These are phyloP conservation scores for Isichthys henryi DNA, from an alignment of 2,113 vertebrate species.

Conservation along the genomic window DNA sequence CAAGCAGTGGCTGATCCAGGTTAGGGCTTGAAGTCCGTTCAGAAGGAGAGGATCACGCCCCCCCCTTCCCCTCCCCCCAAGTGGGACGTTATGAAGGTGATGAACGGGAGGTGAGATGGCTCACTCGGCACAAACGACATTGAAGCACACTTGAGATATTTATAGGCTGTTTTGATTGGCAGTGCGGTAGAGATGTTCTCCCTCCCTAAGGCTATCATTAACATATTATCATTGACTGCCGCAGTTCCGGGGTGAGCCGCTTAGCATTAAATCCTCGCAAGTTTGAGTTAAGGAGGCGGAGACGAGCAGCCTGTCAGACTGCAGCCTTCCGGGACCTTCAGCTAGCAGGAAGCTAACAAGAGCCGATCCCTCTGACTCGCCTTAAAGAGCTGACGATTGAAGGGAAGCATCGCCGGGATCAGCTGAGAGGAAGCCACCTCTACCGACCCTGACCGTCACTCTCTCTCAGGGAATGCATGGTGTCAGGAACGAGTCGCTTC, in stretches of 20 bases:
- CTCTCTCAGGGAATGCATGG: not conserved
- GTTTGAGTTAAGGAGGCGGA: not conserved
- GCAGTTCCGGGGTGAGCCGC: not conserved
- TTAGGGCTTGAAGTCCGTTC: not conserved
- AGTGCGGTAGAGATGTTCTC: not conserved
- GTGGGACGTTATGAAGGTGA: not conserved
- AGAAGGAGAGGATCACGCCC: not conserved
- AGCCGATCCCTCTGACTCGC: not conserved
- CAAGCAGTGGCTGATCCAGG: not conserved
- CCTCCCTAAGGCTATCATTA: conserved; percentile 1
- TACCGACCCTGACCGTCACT: not conserved
- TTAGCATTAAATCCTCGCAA: conserved; percentile 2
- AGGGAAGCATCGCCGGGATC: not conserved
- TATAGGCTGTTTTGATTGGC: conserved; percentile 10
- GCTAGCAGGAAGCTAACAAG: not conserved
- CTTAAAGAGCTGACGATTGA: not conserved
- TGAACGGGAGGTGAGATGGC: not conserved
- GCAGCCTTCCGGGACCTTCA: not conserved
- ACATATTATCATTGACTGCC: conserved; percentile 8
- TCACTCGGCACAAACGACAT: conserved; percentile 1
- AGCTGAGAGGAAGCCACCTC: not conserved
- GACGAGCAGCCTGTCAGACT: not conserved
- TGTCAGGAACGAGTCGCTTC: not conserved
- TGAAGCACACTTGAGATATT: not conserved
- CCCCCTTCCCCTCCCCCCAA: not conserved